A percentile compares a stretch with the other conserved stretches of the same genome.
These are phyloP conservation scores for Salvelinus sp. DNA, from an alignment of 2,113 vertebrate species.

Conservation along the genomic window DNA sequence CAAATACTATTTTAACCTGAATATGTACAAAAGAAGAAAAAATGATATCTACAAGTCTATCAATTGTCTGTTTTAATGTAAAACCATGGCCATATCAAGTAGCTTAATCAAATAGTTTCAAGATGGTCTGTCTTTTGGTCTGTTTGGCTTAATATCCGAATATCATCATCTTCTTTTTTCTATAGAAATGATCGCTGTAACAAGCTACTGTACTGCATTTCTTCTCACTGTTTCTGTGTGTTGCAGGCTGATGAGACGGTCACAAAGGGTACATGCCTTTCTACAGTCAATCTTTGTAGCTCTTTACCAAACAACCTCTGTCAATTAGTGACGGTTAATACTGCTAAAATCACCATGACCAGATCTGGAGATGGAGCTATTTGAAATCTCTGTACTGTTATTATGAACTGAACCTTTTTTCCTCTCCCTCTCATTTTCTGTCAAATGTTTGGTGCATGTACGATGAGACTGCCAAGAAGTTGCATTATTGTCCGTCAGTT, in stretches of 20 bases:
- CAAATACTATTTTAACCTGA: conserved; percentile 80
- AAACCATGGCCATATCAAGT: conserved; percentile 65
- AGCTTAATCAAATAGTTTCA: conserved; percentile 58
- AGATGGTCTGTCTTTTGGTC: conserved; percentile 44
- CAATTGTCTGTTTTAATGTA: conserved; percentile 59
- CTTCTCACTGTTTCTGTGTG: conserved; percentile 25
- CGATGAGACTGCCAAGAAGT: conserved; percentile 74
- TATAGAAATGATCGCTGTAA: conserved; percentile 69
- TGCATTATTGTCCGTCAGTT: conserved; percentile 58
- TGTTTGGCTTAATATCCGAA: conserved; percentile 43
- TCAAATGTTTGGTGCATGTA: conserved; percentile 77
- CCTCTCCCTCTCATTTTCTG: conserved; percentile 36
- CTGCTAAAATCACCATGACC: conserved; percentile 77
- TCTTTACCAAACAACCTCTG: conserved; percentile 85
- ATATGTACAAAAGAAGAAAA: conserved; percentile 64
- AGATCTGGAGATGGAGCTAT: conserved; percentile 81
- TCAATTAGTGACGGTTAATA: conserved; percentile 73
- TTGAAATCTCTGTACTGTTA: conserved; percentile 56
- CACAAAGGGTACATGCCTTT: conserved; percentile 81
- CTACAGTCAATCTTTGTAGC: conserved; percentile 78
- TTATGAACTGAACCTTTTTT: conserved; percentile 42
- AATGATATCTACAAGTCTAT: conserved; percentile 50
- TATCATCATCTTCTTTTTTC: conserved; percentile 49
- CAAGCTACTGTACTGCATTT: conserved; percentile 71
- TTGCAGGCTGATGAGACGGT: conserved; percentile 59